These are phyloP conservation scores for Litocranius walleri DNA, from an alignment of 2,113 vertebrate genomes.

Conservation along the genomic window DNA sequence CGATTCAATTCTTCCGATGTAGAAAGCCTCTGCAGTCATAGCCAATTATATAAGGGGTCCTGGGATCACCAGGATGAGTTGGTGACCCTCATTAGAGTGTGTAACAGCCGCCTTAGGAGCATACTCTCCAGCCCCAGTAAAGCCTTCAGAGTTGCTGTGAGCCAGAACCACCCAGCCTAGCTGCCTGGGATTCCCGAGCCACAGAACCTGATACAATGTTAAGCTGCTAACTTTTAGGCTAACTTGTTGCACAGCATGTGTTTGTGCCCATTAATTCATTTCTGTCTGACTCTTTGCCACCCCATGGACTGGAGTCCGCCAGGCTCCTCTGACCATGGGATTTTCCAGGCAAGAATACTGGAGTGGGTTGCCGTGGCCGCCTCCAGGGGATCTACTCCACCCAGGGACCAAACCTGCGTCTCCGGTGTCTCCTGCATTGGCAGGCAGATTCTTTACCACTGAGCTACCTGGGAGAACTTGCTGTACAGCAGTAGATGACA, in stretches of 20 bases:
- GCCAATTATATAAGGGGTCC: background rate
- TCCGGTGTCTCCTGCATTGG: background rate
- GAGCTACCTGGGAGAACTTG: background rate
- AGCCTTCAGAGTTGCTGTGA: background rate
- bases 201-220: background rate
- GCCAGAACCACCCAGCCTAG: background rate
- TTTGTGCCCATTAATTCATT: background rate
- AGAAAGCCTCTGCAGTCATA: background rate
- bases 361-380: background rate
- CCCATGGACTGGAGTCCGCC: background rate
- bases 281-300: background rate
- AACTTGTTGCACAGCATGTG: background rate
- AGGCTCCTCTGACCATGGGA: background rate
- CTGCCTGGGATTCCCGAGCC: background rate
- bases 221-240: background rate
- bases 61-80: background rate
- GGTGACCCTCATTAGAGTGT: background rate
- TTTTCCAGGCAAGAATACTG: background rate
- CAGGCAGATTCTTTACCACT: background rate
- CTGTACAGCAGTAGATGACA: background rate
- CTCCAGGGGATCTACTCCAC: background rate
- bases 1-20: background rate
- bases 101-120: background rate
- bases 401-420: background rate
- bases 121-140: background rate